Conservation (phyloP, 2,113 vertebrate genomes). For the Cyprinus carpio region DNA sequence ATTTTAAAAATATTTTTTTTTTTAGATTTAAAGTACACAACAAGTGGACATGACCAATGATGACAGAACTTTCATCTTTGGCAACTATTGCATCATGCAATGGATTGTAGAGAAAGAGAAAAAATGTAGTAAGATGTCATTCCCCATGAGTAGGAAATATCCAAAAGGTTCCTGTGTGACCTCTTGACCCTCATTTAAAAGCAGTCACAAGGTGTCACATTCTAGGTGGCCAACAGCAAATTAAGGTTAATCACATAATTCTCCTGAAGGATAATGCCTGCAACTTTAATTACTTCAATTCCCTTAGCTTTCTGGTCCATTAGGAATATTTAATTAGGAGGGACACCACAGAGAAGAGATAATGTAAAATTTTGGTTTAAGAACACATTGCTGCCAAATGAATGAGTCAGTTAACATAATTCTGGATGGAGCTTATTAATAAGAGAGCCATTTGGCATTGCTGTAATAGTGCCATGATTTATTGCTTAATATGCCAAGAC, state of each 20-base stretch:
- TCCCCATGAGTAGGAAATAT: neutral
- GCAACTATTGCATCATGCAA: neutral
- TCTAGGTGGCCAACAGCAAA: neutral
- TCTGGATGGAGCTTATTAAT: conserved; percentile 15
- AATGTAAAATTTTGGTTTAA: conserved; percentile 44
- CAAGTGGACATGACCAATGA: neutral
- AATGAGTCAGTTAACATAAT: conserved; percentile 60
- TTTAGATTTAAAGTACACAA: neutral
- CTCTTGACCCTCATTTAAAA: conserved; percentile 24
- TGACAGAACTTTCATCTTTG: neutral
- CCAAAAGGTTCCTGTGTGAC: conserved; percentile 6
- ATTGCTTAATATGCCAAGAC: conserved; percentile 2
- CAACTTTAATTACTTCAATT: conserved; percentile 44
- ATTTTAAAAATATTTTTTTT: neutral
- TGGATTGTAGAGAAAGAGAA: neutral
- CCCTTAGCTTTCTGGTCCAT: conserved; percentile 39
- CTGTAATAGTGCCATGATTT: conserved; percentile 7
- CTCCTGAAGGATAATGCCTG: conserved; percentile 11
- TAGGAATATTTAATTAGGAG: conserved; percentile 53
- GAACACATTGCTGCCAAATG: conserved; percentile 35
- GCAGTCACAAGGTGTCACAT: neutral
- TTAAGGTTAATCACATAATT: conserved; percentile 35
- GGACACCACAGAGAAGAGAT: conserved; percentile 20
- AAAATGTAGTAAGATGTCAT: neutral
- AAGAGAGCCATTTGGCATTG: neutral